Evolutionary conservation across 2,797 vertebrate genomes (phyloP).

Genomic region (Pangasius krempfi): DNA sequence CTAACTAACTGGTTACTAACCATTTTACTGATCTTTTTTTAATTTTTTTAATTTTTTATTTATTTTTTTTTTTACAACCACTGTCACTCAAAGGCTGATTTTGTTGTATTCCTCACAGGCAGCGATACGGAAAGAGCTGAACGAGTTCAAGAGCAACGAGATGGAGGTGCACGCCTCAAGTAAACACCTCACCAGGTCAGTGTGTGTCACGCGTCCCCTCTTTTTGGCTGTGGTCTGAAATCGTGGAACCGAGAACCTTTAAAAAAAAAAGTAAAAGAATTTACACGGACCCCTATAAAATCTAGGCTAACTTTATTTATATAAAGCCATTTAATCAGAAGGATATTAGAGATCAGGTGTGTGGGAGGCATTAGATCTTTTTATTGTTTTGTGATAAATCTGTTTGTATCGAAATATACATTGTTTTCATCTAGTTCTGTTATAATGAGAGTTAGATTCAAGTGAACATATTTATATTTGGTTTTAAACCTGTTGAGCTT

Average conservation of each 20-base stretch:
- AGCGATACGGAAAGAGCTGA: conserved; percentile 96
- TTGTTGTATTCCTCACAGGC: conserved; percentile 75
- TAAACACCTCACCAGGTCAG: conserved; percentile 96
- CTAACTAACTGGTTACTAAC: neutral
- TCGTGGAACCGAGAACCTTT: neutral
- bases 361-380: neutral
- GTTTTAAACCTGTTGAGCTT: neutral
- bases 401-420: neutral
- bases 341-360: neutral
- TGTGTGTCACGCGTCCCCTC: neutral
- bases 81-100: neutral
- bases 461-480: neutral
- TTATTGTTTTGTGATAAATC: neutral
- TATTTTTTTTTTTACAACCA: neutral
- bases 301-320: neutral
- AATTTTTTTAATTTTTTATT: too few species aligned
- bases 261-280: too few species aligned
- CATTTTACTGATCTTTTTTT: neutral
- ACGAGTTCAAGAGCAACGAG: conserved; percentile 98
- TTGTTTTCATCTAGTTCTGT: neutral
- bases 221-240: neutral
- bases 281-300: neutral
- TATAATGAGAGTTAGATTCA: neutral
- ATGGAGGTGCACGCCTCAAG: conserved; percentile 98
- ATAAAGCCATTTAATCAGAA: neutral